Evolutionary conservation across 1,140 invertebrate genomes (phyloP), one percentile per base, ranked within the genome.

Genomic region (Cephus cinctus): DNA sequence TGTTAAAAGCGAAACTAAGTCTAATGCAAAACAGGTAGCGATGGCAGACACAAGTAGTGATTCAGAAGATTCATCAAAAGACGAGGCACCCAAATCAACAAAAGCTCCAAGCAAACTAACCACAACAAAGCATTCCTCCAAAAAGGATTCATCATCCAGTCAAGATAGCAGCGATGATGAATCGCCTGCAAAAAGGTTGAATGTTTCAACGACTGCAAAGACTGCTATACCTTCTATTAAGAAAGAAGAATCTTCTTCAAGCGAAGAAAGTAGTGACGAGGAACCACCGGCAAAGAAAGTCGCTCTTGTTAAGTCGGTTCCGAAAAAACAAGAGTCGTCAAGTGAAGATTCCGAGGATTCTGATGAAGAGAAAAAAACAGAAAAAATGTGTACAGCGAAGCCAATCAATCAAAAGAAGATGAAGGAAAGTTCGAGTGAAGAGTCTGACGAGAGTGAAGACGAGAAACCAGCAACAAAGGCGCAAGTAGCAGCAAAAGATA

Each of bases 291-390:
- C 39, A 4, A 55, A 56, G 22, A 43, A 51, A 25, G 6, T 27
- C 19, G 12, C 41, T 12, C 16, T 14, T 12, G 12, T 51, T 0
- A 59, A 57, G 39, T 2, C 19, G 43, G 25, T 1, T 19, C 15
- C 38, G 12, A 70, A 66, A 19, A 63, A 71, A 21, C 47, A 56
- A 41, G 59, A 70, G 42, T 65, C 59, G 0, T 63, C 61, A 5
- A 66, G 61, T 0, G 58, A 61, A 5, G 63, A 72, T 41, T 65
- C 55, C 15, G 34, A 54, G 46, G 58, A 47, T 47, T 70, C 43
- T 47, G 69, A 52, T 59, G 67, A 47, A 55, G 69, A n/a, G n/a
- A n/a, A n/a, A 5, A 47, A 56, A 32, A 36, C 46, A 20, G 22
- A 41, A 41, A 20, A 20, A 5, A 54, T 52, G 12, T 42, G 54